These are phyloP conservation scores for Calliopum simillimum DNA, from an alignment of 2,888 invertebrate genomes.

Conservation along the genomic window DNA sequence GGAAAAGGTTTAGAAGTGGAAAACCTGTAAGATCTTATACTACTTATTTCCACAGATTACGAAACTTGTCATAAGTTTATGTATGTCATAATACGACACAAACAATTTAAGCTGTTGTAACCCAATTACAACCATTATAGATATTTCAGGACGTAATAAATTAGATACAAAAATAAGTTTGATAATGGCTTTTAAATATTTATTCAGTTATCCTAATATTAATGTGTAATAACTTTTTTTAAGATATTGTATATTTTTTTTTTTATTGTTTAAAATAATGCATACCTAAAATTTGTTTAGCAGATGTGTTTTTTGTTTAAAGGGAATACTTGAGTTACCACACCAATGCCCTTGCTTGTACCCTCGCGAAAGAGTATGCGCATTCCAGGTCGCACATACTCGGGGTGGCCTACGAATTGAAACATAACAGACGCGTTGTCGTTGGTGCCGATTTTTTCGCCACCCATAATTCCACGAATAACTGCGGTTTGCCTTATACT, in stretches of 20 bases:
- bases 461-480: slow-evolving; percentile 79
- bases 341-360: slow-evolving; percentile 86
- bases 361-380: slow-evolving; percentile 87
- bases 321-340: slow-evolving; percentile 83
- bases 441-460: slow-evolving; percentile 75
- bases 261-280: no score
- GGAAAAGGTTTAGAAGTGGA: no score
- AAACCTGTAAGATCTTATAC: no score
- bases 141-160: no score
- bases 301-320: slow-evolving; percentile 56
- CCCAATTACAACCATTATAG: no score
- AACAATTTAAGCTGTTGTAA: no score
- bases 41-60: no score
- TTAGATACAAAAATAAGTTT: background rate
- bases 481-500: slow-evolving; percentile 96
- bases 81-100: no score
- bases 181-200: slow-evolving; percentile 7
- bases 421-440: slow-evolving; percentile 89
- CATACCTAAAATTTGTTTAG: slow-evolving; percentile 6
- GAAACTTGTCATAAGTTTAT: no score
- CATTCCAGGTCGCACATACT: slow-evolving; percentile 83
- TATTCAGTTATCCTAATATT: slow-evolving; percentile 42
- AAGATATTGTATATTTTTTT: no score
- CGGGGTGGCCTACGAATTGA: slow-evolving; percentile 89
- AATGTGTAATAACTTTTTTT: slow-evolving; percentile 42